Evolutionary conservation across 2,888 invertebrate species (phyloP).

Genomic region (Melangyna quadrimaculata): DNA sequence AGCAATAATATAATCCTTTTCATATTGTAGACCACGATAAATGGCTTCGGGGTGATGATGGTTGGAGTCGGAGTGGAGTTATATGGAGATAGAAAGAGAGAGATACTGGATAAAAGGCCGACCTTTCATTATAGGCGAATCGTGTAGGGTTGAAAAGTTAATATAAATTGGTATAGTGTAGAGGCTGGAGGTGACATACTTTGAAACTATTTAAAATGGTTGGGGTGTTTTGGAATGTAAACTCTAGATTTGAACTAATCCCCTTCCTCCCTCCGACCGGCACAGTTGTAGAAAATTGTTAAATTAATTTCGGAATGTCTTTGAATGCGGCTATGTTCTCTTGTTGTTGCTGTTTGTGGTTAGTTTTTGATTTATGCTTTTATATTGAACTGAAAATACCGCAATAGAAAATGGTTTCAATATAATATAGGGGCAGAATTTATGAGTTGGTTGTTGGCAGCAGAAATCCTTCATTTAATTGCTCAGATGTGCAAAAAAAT

Average conservation of each 20-base stretch:
- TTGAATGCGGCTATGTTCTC: constrained; percentile 13
- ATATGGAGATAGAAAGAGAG: background rate
- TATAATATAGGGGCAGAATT: background rate
- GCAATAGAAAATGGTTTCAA: constrained; percentile 8
- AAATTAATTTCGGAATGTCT: constrained; percentile 33
- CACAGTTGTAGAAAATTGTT: constrained; percentile 4
- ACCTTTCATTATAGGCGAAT: background rate
- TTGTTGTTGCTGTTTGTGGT: constrained; percentile 4
- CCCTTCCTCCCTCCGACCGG: background rate
- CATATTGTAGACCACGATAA: constrained; percentile 66
- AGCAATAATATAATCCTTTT: constrained; percentile 69
- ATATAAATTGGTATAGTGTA: background rate
- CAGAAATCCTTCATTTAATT: background rate
- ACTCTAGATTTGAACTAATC: background rate
- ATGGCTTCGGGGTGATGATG: constrained; percentile 60
- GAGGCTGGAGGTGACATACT: constrained; percentile 61
- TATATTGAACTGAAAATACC: constrained; percentile 25
- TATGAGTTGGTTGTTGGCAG: background rate
- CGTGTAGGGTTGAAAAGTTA: constrained; percentile 6
- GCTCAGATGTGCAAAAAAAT: background rate
- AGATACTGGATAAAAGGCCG: background rate
- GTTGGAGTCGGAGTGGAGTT: background rate
- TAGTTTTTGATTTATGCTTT: constrained; percentile 51
- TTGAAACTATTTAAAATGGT: constrained; percentile 41
- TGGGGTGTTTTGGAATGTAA: constrained; percentile 25